These are phyloP conservation scores for Lasioglossum zephyrum DNA, from an alignment of 2,888 invertebrate species.

Conservation along the genomic window DNA sequence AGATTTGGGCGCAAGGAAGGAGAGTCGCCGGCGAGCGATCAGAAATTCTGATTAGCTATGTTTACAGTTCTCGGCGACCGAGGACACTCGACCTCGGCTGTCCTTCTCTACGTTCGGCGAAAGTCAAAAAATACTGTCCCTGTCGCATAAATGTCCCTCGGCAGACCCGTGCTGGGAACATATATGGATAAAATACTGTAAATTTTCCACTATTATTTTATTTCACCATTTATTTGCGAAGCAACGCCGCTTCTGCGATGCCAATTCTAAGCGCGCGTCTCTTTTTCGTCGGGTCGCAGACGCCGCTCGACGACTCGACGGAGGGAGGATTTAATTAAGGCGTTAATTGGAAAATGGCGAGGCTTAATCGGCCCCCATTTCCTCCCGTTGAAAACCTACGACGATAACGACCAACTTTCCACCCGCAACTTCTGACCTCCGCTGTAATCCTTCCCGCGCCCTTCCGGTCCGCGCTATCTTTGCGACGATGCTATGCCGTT, in stretches of 20 bases:
- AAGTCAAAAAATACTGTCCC: too few species aligned
- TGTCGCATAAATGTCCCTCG: too few species aligned
- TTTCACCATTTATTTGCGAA: not conserved
- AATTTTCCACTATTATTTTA: too few species aligned
- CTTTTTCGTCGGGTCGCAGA: slow-evolving; percentile 52
- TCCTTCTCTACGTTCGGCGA: too few species aligned
- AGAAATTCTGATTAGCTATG: too few species aligned
- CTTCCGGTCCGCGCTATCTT: slow-evolving; percentile 35
- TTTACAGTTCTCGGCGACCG: too few species aligned
- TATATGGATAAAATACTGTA: too few species aligned
- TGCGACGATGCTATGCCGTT: not conserved
- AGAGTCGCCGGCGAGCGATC: too few species aligned
- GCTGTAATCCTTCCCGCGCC: slow-evolving; percentile 37
- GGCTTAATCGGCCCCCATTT: slow-evolving; percentile 81
- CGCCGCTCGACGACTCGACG: slow-evolving; percentile 32
- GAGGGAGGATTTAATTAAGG: slow-evolving; percentile 82
- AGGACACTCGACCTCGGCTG: too few species aligned
- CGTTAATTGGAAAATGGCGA: slow-evolving; percentile 83
- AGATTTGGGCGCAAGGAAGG: too few species aligned
- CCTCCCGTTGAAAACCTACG: slow-evolving; percentile 77
- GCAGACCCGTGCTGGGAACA: too few species aligned
- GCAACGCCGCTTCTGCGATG: slow-evolving; percentile 14
- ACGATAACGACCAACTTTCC: slow-evolving; percentile 81
- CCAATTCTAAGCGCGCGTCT: slow-evolving; percentile 67
- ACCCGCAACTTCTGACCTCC: slow-evolving; percentile 66